A percentile compares a stretch with the other conserved stretches of the same genome.
Conservation (phyloP, 2,113 vertebrate genomes). For the Tragelaphus strepsiceros region DNA sequence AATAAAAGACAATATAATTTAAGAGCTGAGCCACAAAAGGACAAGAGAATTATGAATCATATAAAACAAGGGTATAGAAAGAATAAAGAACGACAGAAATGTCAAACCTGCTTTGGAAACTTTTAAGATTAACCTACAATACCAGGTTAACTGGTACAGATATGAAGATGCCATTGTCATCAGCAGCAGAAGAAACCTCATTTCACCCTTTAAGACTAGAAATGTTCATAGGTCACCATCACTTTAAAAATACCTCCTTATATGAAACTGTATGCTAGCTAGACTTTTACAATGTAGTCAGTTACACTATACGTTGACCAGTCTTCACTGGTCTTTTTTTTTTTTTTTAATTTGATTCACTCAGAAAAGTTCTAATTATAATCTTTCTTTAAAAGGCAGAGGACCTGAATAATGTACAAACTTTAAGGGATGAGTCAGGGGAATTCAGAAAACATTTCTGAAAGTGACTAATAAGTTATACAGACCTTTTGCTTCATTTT, state of each 20-base stretch:
- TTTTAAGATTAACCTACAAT: background rate
- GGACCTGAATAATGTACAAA: background rate
- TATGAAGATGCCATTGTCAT: background rate
- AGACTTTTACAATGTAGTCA: background rate
- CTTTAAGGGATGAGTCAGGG: background rate
- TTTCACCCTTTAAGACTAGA: background rate
- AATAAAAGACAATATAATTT: background rate
- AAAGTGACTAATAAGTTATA: background rate
- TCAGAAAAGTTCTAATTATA: background rate
- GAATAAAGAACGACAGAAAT: background rate
- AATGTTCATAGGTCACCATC: background rate
- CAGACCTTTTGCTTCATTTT: background rate
- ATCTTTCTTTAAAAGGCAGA: background rate
- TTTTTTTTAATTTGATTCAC: background rate
- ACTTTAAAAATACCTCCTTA: background rate
- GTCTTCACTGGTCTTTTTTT: background rate
- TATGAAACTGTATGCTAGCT: background rate
- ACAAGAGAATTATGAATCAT: background rate
- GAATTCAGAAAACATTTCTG: background rate
- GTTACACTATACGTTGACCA: background rate
- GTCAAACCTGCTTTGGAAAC: background rate
- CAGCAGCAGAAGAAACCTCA: background rate
- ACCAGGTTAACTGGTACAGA: background rate
- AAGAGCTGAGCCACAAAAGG: background rate
- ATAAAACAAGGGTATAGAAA: background rate